Percentiles rank a stretch among this genome's conserved stretches.
Evolutionary conservation across 2,888 invertebrate species (phyloP).

Genomic region (Halictus ligatus): DNA sequence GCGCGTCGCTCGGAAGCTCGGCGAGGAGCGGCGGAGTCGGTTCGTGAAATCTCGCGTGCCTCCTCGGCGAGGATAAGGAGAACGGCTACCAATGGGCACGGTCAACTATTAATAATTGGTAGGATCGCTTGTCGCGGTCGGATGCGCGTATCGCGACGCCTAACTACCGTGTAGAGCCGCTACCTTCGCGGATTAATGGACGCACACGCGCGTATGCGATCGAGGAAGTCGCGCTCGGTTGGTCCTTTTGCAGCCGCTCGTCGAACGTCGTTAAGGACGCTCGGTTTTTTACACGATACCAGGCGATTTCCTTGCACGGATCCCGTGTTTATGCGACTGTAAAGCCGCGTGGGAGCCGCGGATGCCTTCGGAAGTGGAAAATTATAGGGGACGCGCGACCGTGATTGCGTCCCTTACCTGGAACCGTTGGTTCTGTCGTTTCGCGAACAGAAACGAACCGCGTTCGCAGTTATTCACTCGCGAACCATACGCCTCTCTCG

Average conservation of each 20-base stretch:
- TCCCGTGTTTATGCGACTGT: constrained; percentile 6
- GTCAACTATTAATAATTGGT: constrained; percentile 64
- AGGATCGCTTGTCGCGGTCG: constrained; percentile 32
- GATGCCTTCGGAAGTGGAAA: constrained; percentile 21
- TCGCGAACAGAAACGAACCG: background rate
- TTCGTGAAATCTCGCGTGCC: constrained; percentile 32
- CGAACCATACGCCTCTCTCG: background rate
- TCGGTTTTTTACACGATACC: background rate
- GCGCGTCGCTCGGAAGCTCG: constrained; percentile 58
- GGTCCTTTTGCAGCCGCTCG: constrained; percentile 33
- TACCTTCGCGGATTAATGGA: constrained; percentile 64
- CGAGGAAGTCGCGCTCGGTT: constrained; percentile 49
- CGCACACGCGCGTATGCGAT: constrained; percentile 22
- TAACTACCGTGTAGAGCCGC: constrained; percentile 57
- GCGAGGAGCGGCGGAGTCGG: background rate
- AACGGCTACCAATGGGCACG: constrained; percentile 40
- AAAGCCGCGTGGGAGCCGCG: constrained; percentile 39
- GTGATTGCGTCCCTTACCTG: background rate
- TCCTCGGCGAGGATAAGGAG: constrained; percentile 31
- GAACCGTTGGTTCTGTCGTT: background rate
- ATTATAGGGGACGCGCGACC: background rate
- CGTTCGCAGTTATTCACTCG: background rate
- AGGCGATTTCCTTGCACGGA: constrained; percentile 23
- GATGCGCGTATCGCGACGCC: constrained; percentile 52
- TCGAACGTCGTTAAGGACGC: constrained; percentile 50